Evolutionary conservation across 1,140 invertebrate species (phyloP), one percentile per base, ranked within the genome.

Genomic region (Leucophenga varia): DNA sequence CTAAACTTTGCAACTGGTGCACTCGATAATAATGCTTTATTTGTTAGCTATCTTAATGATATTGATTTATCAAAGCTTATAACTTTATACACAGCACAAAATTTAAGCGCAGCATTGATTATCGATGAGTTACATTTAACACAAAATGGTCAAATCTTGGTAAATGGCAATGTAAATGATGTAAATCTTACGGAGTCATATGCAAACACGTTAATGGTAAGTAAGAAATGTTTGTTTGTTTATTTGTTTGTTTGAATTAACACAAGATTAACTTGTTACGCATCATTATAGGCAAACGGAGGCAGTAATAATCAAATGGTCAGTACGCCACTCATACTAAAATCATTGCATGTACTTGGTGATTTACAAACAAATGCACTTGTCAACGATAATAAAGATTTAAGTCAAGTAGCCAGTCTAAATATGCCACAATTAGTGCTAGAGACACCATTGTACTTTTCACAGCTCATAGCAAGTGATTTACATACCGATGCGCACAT

Each of bases 141-240:
- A n/a, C n/a, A n/a, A n/a, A n/a, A 55, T 1, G 41, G 40, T 3
- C 39, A 52, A 1, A 2, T 67, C 2, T 3, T 31, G 4, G 47
- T 63, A 1, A 5, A 46, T 4, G 63, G 57, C 0, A 28, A 18
- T 0, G 55, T 72, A 2, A 74, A 74, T 35, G 49, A 43, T 5
- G 34, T 39, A 0, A 49, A 72, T 52, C 43, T 74, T 6, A 39
- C 41, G 1, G 41, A 51, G 35, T 68, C 72, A 40, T 67, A 50
- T 32, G 43, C 42, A 12, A 74, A 74, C 32, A 74, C 72, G 3
- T 32, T 74, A 12, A 55, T 74, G 57, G 72, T 74, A 21, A 52
- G 67, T 52, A 28, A n/a, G n/a, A n/a, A n/a, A n/a, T n/a, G n/a
- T n/a, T n/a, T n/a, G n/a, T n/a, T n/a, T n/a, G n/a, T n/a, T n/a